Conservation (phyloP, 1,140 invertebrate species). For the Parapsyche elsis region DNA sequence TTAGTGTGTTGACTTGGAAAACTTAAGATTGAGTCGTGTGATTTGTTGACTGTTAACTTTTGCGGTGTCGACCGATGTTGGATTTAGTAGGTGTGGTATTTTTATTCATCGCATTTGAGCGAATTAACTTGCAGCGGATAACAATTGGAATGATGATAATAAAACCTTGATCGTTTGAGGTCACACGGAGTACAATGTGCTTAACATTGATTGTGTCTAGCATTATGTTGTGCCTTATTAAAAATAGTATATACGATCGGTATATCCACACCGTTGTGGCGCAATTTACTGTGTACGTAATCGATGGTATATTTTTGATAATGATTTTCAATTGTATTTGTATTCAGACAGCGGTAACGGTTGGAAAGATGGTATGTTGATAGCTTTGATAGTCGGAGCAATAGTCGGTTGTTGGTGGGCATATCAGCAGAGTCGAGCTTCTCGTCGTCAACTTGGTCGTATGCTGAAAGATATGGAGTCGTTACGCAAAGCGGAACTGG, state of each 20-base stretch:
- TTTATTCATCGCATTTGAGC: not conserved
- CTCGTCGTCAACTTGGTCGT: constrained; percentile 83
- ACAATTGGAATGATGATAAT: constrained; percentile 13
- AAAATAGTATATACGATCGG: too few relatives aligned
- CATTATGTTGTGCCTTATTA: not conserved
- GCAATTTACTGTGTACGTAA: too few relatives aligned
- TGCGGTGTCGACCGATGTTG: not conserved
- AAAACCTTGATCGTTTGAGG: constrained; percentile 22
- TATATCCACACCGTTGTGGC: too few relatives aligned
- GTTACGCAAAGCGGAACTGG: constrained; percentile 88
- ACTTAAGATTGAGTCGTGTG: not conserved
- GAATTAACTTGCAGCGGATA: not conserved
- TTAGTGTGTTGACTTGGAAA: too few relatives aligned
- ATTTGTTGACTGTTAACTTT: not conserved
- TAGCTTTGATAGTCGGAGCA: constrained; percentile 83
- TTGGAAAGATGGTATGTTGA: constrained; percentile 89
- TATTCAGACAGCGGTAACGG: constrained; percentile 69
- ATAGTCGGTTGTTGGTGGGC: constrained; percentile 92
- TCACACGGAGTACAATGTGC: constrained; percentile 7
- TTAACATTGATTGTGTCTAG: constrained; percentile 12
- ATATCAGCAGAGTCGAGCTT: constrained; percentile 88
- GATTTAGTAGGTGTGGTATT: constrained; percentile 2
- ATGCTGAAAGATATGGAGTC: constrained; percentile 96
- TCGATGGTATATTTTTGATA: not conserved
- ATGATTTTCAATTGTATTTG: too few relatives aligned